Base-by-base conservation (phyloP, 2,797 vertebrate species). In the Anabacerthia variegaticeps region DNA sequence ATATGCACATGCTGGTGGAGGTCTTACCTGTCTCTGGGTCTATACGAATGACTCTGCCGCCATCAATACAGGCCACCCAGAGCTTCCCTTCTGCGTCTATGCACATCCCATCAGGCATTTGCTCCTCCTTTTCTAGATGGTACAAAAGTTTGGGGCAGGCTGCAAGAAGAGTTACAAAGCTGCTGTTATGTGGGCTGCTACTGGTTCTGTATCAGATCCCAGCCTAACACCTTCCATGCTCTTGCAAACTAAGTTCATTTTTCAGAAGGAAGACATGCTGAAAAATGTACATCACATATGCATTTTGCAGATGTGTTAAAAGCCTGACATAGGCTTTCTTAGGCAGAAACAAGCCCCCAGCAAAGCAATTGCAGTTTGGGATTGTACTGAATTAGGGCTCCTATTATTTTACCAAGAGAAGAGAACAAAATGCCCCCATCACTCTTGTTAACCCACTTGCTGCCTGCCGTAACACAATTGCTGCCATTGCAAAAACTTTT, bases 31-130 rank as follows among this genome's bases (percentile, higher is more conserved):
- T 98, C 37, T 97, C 95, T 2, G 98, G 98, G 95, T 99, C 98
- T 5, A 99, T 96, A 56, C 98, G 97, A 49, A 99, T 96, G 41
- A 99, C 97, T 69, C 98, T 95, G 67, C 99, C 98, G 0, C 97
- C 98, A 3, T 98, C 98, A 52, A 98, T 99, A 78, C 99, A 99
- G n/a, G 98, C 98, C 36, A 99, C 98, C 99, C 99, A 99, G 36
- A 99, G 98, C 71, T 97, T 98, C 62, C 98, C 98, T 36, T 98
- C 97, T 5, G 63, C 36, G 0, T 99, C 99, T 14, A 98, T 88
- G 14, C 98, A 98, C 98, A 99, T 98, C 51, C 99, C 99, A 0
- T 99, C 99, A 0, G 99, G 99, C 95, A 99, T 96, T 17, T 97
- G 98, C 94, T 99, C 98, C 54, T 98, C 98, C 59, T 98, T 95